A percentile compares a stretch with the other conserved stretches of the same genome.
phyloP scores from a whole-genome alignment of 2,113 vertebrate species.

The Condylura cristata region DNA sequence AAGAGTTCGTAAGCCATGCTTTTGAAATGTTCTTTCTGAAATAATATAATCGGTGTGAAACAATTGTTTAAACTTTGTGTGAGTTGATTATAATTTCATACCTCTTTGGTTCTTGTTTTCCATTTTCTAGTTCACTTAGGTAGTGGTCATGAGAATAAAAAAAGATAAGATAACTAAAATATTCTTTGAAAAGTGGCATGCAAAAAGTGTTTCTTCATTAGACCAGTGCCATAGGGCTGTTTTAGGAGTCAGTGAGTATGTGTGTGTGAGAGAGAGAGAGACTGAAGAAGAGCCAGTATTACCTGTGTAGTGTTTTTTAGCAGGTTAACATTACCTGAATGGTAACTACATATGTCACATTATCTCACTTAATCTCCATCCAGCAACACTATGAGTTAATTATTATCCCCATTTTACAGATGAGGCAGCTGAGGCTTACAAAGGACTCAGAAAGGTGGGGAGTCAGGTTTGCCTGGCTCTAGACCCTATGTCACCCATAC shows the following conservation, averaged over 20 bases:
- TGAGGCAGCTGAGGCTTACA: not conserved
- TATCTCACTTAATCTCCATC: not conserved
- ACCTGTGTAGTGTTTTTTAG: not conserved
- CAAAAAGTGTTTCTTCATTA: not conserved
- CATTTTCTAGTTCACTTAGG: not conserved
- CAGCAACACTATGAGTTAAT: not conserved
- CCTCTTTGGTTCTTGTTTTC: not conserved
- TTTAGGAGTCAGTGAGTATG: not conserved
- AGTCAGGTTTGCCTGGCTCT: not conserved
- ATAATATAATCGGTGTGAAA: not conserved
- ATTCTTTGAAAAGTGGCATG: not conserved
- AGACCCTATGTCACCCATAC: not conserved
- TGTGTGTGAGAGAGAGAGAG: not conserved
- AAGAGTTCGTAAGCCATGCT: not conserved
- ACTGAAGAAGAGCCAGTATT: not conserved
- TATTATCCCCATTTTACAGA: not conserved
- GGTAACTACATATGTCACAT: not conserved
- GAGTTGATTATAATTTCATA: not conserved
- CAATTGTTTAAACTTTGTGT: conserved; percentile 1
- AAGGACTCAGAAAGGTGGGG: not conserved
- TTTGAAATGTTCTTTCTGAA: conserved; percentile 26
- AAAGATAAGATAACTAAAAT: not conserved
- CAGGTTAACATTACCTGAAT: not conserved
- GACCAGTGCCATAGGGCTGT: not conserved
- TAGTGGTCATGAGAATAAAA: not conserved